Percentiles rank a stretch among this genome's conserved stretches.
Conservation (phyloP, 2,113 vertebrate genomes). For the Chamaetylas fuelleborni region DNA sequence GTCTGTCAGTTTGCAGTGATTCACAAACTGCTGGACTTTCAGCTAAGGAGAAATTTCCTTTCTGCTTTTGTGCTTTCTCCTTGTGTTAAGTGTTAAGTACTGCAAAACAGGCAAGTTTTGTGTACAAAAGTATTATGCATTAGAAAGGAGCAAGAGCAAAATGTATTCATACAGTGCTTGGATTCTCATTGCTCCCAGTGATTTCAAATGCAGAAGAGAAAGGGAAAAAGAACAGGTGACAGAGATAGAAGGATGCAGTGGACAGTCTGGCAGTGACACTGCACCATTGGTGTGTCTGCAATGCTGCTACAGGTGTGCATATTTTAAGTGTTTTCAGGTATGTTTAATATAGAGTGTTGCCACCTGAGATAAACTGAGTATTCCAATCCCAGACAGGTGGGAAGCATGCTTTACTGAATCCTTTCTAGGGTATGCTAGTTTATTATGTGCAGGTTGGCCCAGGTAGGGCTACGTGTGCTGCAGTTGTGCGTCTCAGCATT, state of each 20-base stretch:
- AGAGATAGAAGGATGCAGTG: background rate
- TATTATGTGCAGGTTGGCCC: background rate
- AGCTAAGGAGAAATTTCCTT: background rate
- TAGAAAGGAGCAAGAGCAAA: background rate
- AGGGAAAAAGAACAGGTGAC: background rate
- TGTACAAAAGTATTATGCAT: background rate
- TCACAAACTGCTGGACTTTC: background rate
- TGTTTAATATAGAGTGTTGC: background rate
- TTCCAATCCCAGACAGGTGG: background rate
- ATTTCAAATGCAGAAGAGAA: background rate
- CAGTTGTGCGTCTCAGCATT: background rate
- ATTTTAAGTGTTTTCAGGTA: background rate
- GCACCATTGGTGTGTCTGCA: background rate
- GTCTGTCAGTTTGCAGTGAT: background rate
- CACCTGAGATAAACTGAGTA: background rate
- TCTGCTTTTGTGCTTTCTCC: background rate
- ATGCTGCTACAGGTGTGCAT: background rate
- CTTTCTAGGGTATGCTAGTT: background rate
- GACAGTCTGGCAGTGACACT: background rate
- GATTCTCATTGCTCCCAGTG: background rate
- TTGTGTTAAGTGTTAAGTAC: background rate
- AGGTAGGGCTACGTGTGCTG: rapidly evolving
- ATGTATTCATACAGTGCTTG: background rate
- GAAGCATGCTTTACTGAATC: background rate
- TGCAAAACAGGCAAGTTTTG: background rate